Conservation (phyloP, 2,888 invertebrate genomes). For the Lissocephala sabroskyi region DNA sequence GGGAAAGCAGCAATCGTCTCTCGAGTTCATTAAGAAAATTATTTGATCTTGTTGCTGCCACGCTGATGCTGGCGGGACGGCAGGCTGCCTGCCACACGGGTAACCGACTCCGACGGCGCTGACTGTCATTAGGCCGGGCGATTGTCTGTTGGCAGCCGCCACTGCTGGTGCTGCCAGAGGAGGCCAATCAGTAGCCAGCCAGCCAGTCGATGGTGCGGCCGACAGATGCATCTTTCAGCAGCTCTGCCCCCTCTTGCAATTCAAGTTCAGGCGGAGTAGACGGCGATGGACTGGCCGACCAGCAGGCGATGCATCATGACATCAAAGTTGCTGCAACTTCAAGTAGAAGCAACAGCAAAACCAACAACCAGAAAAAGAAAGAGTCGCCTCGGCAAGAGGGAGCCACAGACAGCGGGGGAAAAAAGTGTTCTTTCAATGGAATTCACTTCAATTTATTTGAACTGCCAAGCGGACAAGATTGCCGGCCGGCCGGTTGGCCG, state of each 20-base stretch:
- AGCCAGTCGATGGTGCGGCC: not conserved
- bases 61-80: not conserved
- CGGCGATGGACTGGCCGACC: not conserved
- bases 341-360: too few species aligned
- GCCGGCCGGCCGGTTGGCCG: not conserved
- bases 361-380: not conserved
- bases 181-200: not conserved
- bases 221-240: conserved; percentile 14
- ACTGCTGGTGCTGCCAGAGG: conserved; percentile 4
- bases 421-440: conserved; percentile 3
- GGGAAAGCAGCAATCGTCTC: conserved; percentile 3
- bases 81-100: not conserved
- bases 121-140: conserved; percentile 1
- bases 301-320: not conserved
- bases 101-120: not conserved
- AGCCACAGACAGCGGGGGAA: too few species aligned
- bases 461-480: not conserved
- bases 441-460: conserved; percentile 4
- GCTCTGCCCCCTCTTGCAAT: conserved; percentile 5
- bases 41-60: conserved; percentile 9
- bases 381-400: not conserved
- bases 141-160: not conserved
- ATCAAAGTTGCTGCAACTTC: conserved; percentile 4
- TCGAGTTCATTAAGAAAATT: conserved; percentile 11
- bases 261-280: conserved; percentile 11